Evolutionary conservation across 2,113 vertebrate genomes (phyloP).

Genomic region (Archilochus colubris): DNA sequence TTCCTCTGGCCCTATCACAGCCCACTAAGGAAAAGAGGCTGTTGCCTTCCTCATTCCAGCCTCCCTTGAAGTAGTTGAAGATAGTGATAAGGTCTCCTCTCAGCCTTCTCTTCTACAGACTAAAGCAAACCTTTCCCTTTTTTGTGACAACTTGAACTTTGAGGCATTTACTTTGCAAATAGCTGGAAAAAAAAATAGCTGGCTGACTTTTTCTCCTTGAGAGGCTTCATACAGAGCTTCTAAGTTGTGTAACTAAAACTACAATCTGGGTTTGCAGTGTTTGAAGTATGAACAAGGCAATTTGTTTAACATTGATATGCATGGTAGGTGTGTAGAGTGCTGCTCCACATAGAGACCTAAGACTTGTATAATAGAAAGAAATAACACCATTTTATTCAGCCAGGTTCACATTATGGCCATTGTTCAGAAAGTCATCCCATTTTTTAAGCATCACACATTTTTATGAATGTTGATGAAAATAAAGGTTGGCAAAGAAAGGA

Average conservation of each 20-base stretch:
- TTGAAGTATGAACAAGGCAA: constrained; percentile 18
- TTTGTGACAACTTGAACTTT: not conserved
- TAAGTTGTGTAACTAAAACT: not conserved
- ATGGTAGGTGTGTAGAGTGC: not conserved
- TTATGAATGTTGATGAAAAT: not conserved
- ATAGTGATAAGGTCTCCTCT: too few species aligned
- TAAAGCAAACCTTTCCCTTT: not conserved
- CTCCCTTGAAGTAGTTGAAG: too few species aligned
- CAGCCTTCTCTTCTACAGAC: too few species aligned
- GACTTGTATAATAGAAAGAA: constrained; percentile 26
- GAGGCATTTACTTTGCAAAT: not conserved
- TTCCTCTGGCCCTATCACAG: too few species aligned
- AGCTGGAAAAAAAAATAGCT: not conserved
- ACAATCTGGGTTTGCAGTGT: not conserved
- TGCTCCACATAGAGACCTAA: not conserved
- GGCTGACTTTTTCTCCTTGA: not conserved
- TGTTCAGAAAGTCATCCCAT: not conserved
- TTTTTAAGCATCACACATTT: not conserved
- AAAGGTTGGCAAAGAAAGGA: not conserved
- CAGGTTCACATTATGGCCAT: not conserved
- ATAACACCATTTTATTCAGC: constrained; percentile 24
- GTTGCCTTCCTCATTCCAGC: too few species aligned
- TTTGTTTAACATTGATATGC: constrained; percentile 17
- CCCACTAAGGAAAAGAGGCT: too few species aligned
- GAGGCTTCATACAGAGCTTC: not conserved